A percentile compares a stretch with the other conserved stretches of the same genome.
These are phyloP conservation scores for Mythimna vitellina DNA, from an alignment of 2,888 invertebrate genomes.

Conservation along the genomic window DNA sequence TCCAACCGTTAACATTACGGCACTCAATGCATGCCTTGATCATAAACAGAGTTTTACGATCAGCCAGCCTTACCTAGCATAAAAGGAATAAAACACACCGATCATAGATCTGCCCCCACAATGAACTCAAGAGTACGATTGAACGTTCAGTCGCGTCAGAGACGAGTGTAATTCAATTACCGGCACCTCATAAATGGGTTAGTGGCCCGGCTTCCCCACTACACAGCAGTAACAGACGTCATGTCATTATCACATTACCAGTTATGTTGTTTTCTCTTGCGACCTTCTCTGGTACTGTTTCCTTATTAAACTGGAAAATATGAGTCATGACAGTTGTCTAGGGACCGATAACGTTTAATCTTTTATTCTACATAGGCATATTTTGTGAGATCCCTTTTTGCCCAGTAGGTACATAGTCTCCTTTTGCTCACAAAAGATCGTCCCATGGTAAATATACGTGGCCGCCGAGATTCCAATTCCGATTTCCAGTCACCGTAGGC, in stretches of 20 bases:
- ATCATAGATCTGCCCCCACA: conserved; percentile 40
- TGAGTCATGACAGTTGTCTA: conserved; percentile 2
- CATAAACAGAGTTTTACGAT: conserved; percentile 17
- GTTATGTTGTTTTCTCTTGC: conserved; percentile 59
- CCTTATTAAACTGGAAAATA: conserved; percentile 31
- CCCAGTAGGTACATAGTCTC: too few relatives aligned
- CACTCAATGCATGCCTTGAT: neutral
- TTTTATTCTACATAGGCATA: neutral
- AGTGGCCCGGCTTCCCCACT: conserved; percentile 80
- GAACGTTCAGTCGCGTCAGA: conserved; percentile 66
- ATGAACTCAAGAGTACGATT: conserved; percentile 53
- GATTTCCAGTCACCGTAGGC: too few relatives aligned
- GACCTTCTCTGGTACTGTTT: conserved; percentile 50
- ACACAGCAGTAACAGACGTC: conserved; percentile 66
- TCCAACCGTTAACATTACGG: neutral
- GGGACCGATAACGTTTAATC: neutral
- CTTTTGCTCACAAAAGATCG: too few relatives aligned
- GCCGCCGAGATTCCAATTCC: too few relatives aligned
- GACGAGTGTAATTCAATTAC: conserved; percentile 81
- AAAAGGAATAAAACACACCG: conserved; percentile 20
- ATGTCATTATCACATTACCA: conserved; percentile 74
- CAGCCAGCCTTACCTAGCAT: neutral
- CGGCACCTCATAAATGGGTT: conserved; percentile 82
- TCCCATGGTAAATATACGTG: too few relatives aligned
- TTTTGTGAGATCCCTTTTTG: neutral